phyloP scores from a whole-genome alignment of 2,888 invertebrate species.

The Diadegma fenestrale region DNA sequence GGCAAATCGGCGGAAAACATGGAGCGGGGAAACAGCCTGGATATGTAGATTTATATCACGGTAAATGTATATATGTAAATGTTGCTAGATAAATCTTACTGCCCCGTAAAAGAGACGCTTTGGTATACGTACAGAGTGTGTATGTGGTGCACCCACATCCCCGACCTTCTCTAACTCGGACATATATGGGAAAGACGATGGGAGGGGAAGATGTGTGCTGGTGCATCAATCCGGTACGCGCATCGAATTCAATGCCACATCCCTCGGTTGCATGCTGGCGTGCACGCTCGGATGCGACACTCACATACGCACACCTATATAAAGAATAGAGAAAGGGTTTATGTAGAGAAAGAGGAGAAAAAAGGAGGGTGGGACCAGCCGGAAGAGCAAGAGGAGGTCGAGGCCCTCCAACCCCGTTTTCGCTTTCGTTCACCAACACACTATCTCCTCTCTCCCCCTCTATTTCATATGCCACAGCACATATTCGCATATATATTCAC shows the following conservation, averaged over 20 bases:
- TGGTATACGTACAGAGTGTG: neutral
- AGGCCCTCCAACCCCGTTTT: slow-evolving; percentile 79
- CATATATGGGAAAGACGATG: slow-evolving; percentile 5
- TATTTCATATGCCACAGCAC: slow-evolving; percentile 72
- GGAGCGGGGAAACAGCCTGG: slow-evolving; percentile 6
- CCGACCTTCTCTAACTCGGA: slow-evolving; percentile 49
- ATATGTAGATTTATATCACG: slow-evolving; percentile 5
- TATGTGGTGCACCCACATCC: slow-evolving; percentile 13
- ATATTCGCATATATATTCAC: slow-evolving; percentile 80
- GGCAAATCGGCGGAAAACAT: slow-evolving; percentile 29
- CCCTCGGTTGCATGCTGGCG: slow-evolving; percentile 52
- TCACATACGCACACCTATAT: slow-evolving; percentile 41
- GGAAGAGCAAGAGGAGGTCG: slow-evolving; percentile 70
- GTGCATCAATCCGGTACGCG: slow-evolving; percentile 74
- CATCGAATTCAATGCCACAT: slow-evolving; percentile 74
- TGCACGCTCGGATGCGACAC: slow-evolving; percentile 75
- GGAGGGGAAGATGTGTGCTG: slow-evolving; percentile 55
- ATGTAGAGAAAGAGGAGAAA: slow-evolving; percentile 57
- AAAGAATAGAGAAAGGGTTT: slow-evolving; percentile 67
- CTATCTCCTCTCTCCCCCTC: slow-evolving; percentile 72
- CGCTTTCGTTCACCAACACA: slow-evolving; percentile 79
- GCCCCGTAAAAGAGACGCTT: slow-evolving; percentile 9
- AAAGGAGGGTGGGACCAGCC: slow-evolving; percentile 29
- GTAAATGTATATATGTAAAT: slow-evolving; percentile 40
- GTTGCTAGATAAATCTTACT: slow-evolving; percentile 39